Percentiles rank a stretch among this genome's conserved stretches.
phyloP scores from a whole-genome alignment of 1,140 invertebrate species.

The Platyura marginata region DNA sequence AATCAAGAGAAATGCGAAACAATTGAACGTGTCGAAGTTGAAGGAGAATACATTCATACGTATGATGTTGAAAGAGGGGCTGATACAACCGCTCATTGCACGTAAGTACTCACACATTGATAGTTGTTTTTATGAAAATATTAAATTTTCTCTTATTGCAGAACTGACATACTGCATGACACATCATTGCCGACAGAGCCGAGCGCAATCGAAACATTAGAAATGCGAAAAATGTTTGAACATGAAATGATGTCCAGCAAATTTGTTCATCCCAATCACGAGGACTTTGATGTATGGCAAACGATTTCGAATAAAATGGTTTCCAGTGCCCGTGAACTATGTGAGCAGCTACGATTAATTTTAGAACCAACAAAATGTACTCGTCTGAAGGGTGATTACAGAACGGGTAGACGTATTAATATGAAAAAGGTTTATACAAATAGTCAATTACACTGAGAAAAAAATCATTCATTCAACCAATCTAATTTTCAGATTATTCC shows the following conservation, averaged over 20 bases:
- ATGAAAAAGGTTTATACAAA: slow-evolving; percentile 77
- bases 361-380: slow-evolving; percentile 89
- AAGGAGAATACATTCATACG: slow-evolving; percentile 56
- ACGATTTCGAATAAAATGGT: slow-evolving; percentile 20
- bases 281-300: slow-evolving; percentile 22
- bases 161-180: slow-evolving; percentile 16
- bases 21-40: slow-evolving; percentile 36
- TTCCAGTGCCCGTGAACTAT: slow-evolving; percentile 60
- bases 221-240: slow-evolving; percentile 17
- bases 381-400: slow-evolving; percentile 78
- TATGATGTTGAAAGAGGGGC: slow-evolving; percentile 39
- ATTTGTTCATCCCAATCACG: slow-evolving; percentile 11
- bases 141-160: slow-evolving; percentile 3
- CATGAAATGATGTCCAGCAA: slow-evolving; percentile 8
- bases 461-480: too few relatives aligned
- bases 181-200: slow-evolving; percentile 12
- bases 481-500: slow-evolving; percentile 52
- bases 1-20: slow-evolving; percentile 23
- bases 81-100: slow-evolving; percentile 45
- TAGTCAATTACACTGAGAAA: too few relatives aligned
- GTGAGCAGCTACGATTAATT: slow-evolving; percentile 83
- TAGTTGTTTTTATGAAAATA: slow-evolving; percentile 5
- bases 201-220: slow-evolving; percentile 12
- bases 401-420: slow-evolving; percentile 91
- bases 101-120: slow-evolving; percentile 18